Percentiles rank a stretch among this genome's conserved stretches.
phyloP scores from a whole-genome alignment of 2,113 vertebrate genomes.

The Calypte anna region DNA sequence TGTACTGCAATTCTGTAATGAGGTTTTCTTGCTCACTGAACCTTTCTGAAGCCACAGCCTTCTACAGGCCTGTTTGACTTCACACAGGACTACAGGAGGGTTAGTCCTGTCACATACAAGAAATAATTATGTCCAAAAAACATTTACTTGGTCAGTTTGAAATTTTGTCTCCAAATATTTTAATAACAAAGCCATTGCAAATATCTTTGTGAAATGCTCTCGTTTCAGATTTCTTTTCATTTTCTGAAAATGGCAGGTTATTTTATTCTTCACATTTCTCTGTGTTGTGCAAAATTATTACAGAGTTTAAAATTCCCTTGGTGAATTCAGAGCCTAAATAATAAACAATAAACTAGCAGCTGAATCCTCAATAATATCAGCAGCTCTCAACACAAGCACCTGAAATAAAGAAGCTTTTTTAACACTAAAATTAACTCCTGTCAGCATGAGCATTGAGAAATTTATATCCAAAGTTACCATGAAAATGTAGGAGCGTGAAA shows the following conservation, averaged over 20 bases:
- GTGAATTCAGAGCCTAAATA: not conserved
- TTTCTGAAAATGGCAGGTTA: not conserved
- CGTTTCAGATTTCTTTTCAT: not conserved
- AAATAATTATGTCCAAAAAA: not conserved
- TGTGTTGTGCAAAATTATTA: not conserved
- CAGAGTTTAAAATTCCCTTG: not conserved
- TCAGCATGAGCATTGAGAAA: not conserved
- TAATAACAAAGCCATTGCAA: not conserved
- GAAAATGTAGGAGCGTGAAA: not conserved
- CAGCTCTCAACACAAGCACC: not conserved
- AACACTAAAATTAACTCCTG: not conserved
- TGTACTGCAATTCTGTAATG: not conserved
- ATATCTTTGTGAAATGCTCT: not conserved
- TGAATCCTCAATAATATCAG: not conserved
- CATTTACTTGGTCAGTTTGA: not conserved
- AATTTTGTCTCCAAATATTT: not conserved
- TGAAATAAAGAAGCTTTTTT: not conserved
- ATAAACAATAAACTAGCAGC: not conserved
- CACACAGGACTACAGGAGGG: not conserved
- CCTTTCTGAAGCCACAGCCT: not conserved
- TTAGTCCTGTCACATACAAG: not conserved
- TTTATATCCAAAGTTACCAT: not conserved
- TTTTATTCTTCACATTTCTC: not conserved
- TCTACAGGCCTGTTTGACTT: not conserved
- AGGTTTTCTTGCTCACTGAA: not conserved